Evolutionary conservation across 2,113 vertebrate genomes (phyloP).

Genomic region (Monopterus albus): DNA sequence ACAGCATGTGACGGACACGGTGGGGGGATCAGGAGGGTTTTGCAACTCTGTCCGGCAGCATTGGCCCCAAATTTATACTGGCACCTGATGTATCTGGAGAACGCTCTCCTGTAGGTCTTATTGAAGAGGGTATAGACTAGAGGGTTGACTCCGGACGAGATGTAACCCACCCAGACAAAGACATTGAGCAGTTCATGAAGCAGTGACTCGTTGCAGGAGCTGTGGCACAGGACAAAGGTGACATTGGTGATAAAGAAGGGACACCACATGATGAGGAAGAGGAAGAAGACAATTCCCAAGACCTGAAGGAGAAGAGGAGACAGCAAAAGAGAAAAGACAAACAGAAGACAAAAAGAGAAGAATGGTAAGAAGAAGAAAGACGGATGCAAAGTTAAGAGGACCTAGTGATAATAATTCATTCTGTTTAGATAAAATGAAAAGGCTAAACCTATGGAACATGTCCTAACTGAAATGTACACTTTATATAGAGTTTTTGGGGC

Average conservation of each 20-base stretch:
- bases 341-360: background rate
- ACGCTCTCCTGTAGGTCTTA: slow-evolving; percentile 94
- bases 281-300: slow-evolving; percentile 97
- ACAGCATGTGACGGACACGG: slow-evolving; percentile 87
- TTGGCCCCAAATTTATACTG: slow-evolving; percentile 80
- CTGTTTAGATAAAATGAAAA: no score
- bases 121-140: slow-evolving; percentile 99
- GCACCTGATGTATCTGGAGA: slow-evolving; percentile 95
- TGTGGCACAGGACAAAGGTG: slow-evolving; percentile 91
- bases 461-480: background rate
- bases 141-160: slow-evolving; percentile 96
- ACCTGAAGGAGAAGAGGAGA: slow-evolving; percentile 72
- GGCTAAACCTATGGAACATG: background rate
- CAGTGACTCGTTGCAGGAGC: slow-evolving; percentile 87
- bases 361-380: background rate
- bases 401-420: background rate
- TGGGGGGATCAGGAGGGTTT: slow-evolving; percentile 74
- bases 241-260: slow-evolving; percentile 98
- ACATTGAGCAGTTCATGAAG: slow-evolving; percentile 93
- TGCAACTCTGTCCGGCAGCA: slow-evolving; percentile 54
- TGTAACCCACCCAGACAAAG: slow-evolving; percentile 98
- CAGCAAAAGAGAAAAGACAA: no score
- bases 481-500: no score
- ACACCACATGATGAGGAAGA: slow-evolving; percentile 99
- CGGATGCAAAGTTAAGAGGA: no score